Conservation (phyloP, 2,113 vertebrate species). For the Ariopsis seemanni region DNA sequence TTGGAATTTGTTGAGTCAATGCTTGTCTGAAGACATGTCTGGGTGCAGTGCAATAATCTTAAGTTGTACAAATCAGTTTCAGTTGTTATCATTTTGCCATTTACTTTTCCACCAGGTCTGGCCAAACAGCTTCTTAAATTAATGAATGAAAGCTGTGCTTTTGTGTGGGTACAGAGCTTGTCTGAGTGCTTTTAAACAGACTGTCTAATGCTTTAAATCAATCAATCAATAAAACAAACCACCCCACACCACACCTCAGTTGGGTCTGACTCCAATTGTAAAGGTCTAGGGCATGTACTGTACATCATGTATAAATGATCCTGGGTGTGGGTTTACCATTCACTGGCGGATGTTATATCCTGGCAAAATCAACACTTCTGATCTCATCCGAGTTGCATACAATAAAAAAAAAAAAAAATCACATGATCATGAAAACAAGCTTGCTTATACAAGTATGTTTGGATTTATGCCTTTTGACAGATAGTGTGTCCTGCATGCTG, state of each 20-base stretch:
- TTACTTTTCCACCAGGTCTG: background rate
- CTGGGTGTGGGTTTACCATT: background rate
- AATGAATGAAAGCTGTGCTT: background rate
- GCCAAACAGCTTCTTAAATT: background rate
- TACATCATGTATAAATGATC: background rate
- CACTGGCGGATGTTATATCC: background rate
- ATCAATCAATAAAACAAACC: background rate
- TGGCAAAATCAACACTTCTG: background rate
- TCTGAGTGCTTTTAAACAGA: background rate
- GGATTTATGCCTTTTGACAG: background rate
- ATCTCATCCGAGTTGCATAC: background rate
- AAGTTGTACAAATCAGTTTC: conserved; percentile 4
- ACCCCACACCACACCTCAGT: background rate
- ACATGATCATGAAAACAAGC: background rate
- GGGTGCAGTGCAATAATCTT: background rate
- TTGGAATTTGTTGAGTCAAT: background rate
- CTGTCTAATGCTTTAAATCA: background rate
- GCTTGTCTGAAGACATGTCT: background rate
- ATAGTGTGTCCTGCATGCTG: background rate
- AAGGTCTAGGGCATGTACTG: background rate
- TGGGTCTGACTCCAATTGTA: background rate
- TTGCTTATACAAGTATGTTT: conserved; percentile 2
- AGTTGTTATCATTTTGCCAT: background rate
- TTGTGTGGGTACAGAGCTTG: background rate
- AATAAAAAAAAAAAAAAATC: background rate